Evolutionary conservation across 2,888 invertebrate species (phyloP), one percentile per base, ranked within the genome.

Genomic region (Chloromyia formosa): DNA sequence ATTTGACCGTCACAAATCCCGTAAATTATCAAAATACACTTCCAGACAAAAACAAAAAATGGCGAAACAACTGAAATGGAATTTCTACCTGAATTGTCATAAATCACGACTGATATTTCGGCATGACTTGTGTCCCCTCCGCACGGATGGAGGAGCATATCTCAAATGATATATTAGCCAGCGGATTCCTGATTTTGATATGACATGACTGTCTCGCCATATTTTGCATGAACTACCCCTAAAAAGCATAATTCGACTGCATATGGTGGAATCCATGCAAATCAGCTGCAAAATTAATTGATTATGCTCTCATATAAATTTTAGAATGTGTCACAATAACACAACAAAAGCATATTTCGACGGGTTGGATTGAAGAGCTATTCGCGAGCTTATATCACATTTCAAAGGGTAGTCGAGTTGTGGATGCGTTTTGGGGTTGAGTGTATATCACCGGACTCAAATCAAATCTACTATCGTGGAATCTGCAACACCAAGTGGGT

Each of bases 211-310:
- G 27, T 35, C 2, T n/a, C 49, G 16, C 49, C 16, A 49, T 49
- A 49, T 49, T 49, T 49, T 49, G 14, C 49, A 49, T 3, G 5
- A 49, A 49, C 14, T 49, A 49, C 16, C 49, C 16, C 49, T 5
- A 22, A 60, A 35, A 35, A 35, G 27, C 27, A 35, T 35, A 35
- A 35, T 35, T 35, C 27, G 27, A 4, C 27, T 35, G 27, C 27
- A 35, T 35, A 35, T 35, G 27, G 27, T 35, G 27, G 60, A 1
- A 60, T 23, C 60, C 60, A 60, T 23, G 23, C 60, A 60, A 60
- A 60, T 23, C 60, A 60, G 7, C 22, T 23, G n/a, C 27, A 23
- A 23, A 60, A 23, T 60, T 60, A 60, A 60, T 60, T 23, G 60
- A 20, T 23, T 49, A 49, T 10, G 49, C 49, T 3, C 49, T n/a